Percentiles rank a stretch among this genome's conserved stretches.
phyloP scores from a whole-genome alignment of 2,113 vertebrate species.

The Galbula dea region DNA sequence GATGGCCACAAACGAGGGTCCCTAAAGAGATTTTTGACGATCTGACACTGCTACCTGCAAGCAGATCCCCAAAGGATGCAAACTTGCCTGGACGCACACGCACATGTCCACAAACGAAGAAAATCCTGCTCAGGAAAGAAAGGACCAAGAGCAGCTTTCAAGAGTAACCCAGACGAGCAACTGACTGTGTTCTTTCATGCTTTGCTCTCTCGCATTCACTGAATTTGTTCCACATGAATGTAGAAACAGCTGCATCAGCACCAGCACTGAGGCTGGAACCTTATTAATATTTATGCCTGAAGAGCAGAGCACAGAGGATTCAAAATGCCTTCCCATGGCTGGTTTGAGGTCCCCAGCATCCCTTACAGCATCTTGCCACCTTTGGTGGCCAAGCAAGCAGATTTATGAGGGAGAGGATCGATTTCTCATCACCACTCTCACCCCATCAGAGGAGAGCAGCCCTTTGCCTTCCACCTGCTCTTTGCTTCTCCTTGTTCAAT shows the following conservation, averaged over 20 bases:
- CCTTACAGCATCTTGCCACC: not conserved
- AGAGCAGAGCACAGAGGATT: not conserved
- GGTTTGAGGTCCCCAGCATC: not conserved
- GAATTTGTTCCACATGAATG: slow-evolving; percentile 55
- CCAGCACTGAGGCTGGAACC: not conserved
- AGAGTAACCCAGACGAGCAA: not conserved
- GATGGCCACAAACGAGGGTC: not conserved
- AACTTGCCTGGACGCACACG: not conserved
- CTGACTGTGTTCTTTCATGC: slow-evolving; percentile 37
- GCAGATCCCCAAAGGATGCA: not conserved
- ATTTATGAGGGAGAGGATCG: slow-evolving; percentile 6
- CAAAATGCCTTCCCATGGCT: not conserved
- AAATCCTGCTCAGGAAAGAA: not conserved
- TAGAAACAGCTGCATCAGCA: slow-evolving; percentile 56
- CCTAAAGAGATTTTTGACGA: not conserved
- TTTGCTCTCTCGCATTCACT: slow-evolving; percentile 28
- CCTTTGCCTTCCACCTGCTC: not conserved
- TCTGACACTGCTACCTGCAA: not conserved
- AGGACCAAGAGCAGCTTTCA: not conserved
- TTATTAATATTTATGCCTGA: slow-evolving; percentile 53
- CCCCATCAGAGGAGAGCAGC: not conserved
- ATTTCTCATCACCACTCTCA: slow-evolving; percentile 18
- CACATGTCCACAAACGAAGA: not conserved
- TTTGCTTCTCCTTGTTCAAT: not conserved
- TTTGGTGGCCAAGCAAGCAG: not conserved